A percentile compares a stretch with the other conserved stretches of the same genome.
Conservation (phyloP, 2,113 vertebrate genomes). For the Alligator sinensis region DNA sequence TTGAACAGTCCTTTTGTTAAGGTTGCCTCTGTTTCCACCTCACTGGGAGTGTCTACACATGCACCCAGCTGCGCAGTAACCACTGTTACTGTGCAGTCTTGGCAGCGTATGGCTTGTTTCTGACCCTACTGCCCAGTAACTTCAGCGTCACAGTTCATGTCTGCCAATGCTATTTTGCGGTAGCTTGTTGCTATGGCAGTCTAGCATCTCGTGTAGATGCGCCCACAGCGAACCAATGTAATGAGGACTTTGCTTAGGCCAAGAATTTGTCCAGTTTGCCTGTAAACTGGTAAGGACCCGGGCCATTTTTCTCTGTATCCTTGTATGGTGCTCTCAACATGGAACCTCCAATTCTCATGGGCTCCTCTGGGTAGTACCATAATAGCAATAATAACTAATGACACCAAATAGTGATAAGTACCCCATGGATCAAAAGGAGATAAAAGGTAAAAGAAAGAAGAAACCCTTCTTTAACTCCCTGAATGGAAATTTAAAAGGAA, state of each 20-base stretch:
- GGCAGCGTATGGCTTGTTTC: too few relatives aligned
- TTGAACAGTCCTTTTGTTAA: background rate
- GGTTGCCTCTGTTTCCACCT: slow-evolving; percentile 1
- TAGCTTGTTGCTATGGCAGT: too few relatives aligned
- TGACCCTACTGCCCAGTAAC: too few relatives aligned
- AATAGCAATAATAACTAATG: background rate
- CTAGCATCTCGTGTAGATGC: too few relatives aligned
- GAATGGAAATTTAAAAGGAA: background rate
- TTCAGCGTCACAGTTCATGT: too few relatives aligned
- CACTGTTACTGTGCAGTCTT: too few relatives aligned
- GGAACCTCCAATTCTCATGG: background rate
- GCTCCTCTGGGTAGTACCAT: background rate
- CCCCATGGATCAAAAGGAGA: background rate
- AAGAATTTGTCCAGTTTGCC: background rate
- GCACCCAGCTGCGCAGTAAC: too few relatives aligned
- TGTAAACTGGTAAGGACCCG: background rate
- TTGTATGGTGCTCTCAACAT: background rate
- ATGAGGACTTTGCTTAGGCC: background rate
- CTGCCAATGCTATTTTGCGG: too few relatives aligned
- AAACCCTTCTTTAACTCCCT: background rate
- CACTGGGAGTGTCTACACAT: background rate
- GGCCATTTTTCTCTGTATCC: background rate
- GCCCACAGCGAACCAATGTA: background rate
- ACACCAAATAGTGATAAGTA: background rate
- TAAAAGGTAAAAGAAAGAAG: background rate